A percentile compares a stretch with the other conserved stretches of the same genome.
Conservation (phyloP, 2,113 vertebrate genomes). For the Sialia sialis region DNA sequence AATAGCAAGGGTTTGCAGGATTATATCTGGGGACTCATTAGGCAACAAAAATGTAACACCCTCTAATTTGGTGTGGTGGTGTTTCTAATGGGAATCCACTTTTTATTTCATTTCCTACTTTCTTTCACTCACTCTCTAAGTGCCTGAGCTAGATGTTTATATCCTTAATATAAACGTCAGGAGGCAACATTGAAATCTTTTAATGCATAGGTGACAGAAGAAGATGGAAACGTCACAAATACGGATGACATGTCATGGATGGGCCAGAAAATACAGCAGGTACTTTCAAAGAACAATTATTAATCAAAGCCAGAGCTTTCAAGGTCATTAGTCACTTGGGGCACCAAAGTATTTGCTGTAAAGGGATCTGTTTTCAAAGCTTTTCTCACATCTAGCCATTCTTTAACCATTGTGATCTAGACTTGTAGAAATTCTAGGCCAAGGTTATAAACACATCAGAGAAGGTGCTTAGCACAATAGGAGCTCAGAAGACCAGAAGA, state of each 20-base stretch:
- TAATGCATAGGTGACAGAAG: slow-evolving; percentile 46
- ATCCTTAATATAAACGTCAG: neutral
- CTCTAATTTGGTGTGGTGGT: neutral
- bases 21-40: neutral
- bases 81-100: neutral
- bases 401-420: neutral
- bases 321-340: neutral
- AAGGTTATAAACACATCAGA: neutral
- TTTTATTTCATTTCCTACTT: neutral
- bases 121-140: neutral
- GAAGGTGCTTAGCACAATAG: neutral
- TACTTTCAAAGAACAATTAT: slow-evolving; percentile 27
- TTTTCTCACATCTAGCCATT: neutral
- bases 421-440: neutral
- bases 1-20: neutral
- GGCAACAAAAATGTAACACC: neutral
- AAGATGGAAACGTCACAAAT: slow-evolving; percentile 47
- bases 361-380: neutral
- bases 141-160: neutral
- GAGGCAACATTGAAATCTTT: neutral
- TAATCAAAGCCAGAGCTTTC: neutral
- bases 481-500: neutral
- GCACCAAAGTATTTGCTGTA: neutral
- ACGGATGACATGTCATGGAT: slow-evolving; percentile 74
- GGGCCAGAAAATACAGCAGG: slow-evolving; percentile 69